A percentile compares a stretch with the other conserved stretches of the same genome.
These are phyloP conservation scores for Campylomormyrus numenius DNA, from an alignment of 2,113 vertebrate genomes.

Conservation along the genomic window DNA sequence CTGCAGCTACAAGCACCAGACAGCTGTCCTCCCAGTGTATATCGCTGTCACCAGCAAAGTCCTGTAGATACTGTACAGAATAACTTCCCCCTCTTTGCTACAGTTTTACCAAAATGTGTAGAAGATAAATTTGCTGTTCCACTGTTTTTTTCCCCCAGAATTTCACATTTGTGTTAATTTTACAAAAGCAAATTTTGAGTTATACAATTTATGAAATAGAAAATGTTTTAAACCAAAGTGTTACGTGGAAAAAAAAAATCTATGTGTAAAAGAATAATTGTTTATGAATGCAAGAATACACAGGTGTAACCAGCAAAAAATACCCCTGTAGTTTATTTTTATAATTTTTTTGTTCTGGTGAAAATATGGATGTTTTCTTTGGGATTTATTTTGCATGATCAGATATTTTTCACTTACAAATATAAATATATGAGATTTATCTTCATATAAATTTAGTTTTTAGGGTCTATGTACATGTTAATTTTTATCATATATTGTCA, in stretches of 20 bases:
- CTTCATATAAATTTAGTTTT: constrained; percentile 33
- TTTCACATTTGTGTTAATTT: constrained; percentile 16
- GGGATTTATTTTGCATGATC: constrained; percentile 41
- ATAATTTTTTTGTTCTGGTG: constrained; percentile 38
- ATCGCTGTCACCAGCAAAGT: constrained; percentile 48
- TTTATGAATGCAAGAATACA: constrained; percentile 43
- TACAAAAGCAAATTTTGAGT: constrained; percentile 40
- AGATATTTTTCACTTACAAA: constrained; percentile 39
- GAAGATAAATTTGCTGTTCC: constrained; percentile 24
- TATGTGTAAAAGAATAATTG: constrained; percentile 51
- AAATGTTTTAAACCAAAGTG: constrained; percentile 67
- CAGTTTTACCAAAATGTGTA: constrained; percentile 38
- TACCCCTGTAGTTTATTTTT: constrained; percentile 53
- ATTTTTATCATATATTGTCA: constrained; percentile 23
- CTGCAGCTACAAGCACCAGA: constrained; percentile 31
- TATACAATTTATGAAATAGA: constrained; percentile 44
- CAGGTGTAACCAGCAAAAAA: constrained; percentile 49
- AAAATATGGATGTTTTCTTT: constrained; percentile 21
- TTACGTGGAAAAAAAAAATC: constrained; percentile 42
- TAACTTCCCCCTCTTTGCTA: constrained; percentile 40
- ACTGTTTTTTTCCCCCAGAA: constrained; percentile 37
- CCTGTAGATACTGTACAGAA: constrained; percentile 56
- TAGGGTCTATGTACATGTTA: constrained; percentile 17
- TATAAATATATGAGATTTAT: constrained; percentile 32
- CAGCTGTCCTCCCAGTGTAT: constrained; percentile 32